Base-by-base conservation (phyloP, 2,797 vertebrate species). In the Vespertilio murinus region DNA sequence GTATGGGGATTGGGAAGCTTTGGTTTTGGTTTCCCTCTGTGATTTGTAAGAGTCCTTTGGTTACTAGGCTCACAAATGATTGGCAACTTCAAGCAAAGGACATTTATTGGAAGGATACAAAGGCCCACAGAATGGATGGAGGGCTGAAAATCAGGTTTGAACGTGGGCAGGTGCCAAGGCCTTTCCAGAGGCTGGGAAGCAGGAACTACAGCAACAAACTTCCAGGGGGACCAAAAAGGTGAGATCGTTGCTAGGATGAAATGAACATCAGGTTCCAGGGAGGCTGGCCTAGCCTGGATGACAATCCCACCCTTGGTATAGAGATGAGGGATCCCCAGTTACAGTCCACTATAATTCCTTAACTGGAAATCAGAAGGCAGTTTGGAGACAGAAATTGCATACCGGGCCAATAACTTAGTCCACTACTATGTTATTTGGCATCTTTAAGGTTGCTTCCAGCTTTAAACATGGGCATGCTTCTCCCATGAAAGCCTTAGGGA, bases 361-460 rank as follows among this genome's bases (percentile, higher is more conserved):
- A 88, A n/a, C 78, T 74, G 30, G 67, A 96, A 90, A 86, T 49
- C 22, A 83, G 40, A 61, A 91, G 49, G 78, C 33, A 28, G 38
- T 64, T 71, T 91, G 17, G 67, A 54, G 33, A 92, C 71, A 92
- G 54, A 71, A 86, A 83, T 13, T 75, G n/a, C 17, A 2, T 40
- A 12, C 40, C 38, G 20, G 56, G 20, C 12, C 73, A 71, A 30
- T 74, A 61, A 70, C 25, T 78, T 64, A 71, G 77, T 93, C 47
- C 5, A 52, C 23, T 42, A 16, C 4, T 67, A 7, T 83, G 25
- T 22, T 85, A 35, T 25, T 30, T 79, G 6, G 35, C 30, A 74
- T 67, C 59, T 90, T 89, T 75, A 95, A 88, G 80, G 25, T 65
- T 90, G 65, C 25, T 87, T 88, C 61, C 42, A 45, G 47, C 13